Conservation (phyloP, 1,140 invertebrate genomes). For the Drosophila mojavensis region DNA sequence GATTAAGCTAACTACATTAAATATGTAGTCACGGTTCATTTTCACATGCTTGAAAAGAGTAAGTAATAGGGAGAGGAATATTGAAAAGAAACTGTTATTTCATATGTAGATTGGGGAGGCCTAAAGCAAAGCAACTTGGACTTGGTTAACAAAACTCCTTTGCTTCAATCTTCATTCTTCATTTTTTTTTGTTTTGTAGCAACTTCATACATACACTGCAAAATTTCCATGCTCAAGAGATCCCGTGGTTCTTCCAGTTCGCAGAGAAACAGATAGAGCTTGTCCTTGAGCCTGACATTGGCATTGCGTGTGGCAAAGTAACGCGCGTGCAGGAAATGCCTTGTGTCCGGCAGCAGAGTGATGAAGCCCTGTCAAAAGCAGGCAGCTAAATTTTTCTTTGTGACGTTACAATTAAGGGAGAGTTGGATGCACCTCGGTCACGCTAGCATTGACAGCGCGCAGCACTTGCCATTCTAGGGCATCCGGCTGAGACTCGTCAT, state of each 20-base stretch:
- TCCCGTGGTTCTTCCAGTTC: conserved; percentile 66
- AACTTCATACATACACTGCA: conserved; percentile 71
- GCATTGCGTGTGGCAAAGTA: conserved; percentile 78
- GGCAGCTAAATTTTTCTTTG: background rate
- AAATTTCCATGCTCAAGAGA: conserved; percentile 57
- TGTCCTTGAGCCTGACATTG: conserved; percentile 74
- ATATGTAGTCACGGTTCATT: background rate
- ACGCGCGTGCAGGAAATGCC: conserved; percentile 65
- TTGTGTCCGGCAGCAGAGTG: conserved; percentile 61
- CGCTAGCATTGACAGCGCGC: conserved; percentile 47
- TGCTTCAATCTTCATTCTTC: too few relatives aligned
- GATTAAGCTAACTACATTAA: conserved; percentile 1
- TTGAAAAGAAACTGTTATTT: too few relatives aligned
- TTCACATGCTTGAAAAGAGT: background rate
- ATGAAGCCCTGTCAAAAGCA: conserved; percentile 63
- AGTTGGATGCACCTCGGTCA: conserved; percentile 46
- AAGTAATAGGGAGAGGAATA: too few relatives aligned
- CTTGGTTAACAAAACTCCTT: too few relatives aligned
- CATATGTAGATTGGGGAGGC: background rate
- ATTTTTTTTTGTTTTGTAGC: too few relatives aligned
- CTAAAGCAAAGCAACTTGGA: too few relatives aligned
- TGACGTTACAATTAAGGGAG: background rate
- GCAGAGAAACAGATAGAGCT: conserved; percentile 75
- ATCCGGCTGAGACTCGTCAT: conserved; percentile 3
- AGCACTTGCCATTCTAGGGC: conserved; percentile 49